Base-by-base conservation (phyloP, 35 echinoderm and acorn worm genomes). In the Chiridota heheva region DNA sequence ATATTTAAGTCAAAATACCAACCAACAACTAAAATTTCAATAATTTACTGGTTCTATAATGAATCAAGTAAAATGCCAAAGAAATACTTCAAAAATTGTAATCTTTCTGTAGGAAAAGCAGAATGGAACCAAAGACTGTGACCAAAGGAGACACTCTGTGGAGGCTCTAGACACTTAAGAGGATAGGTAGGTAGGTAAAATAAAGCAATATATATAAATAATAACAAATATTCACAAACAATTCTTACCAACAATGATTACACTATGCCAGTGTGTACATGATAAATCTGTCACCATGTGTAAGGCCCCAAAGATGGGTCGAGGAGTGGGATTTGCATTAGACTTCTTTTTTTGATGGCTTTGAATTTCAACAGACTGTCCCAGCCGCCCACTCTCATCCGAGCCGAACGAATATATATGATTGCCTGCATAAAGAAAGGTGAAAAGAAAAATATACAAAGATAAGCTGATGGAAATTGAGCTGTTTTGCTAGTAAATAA, bases 361-460 rank as follows among this genome's bases (percentile, higher is more conserved):
- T 3, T 44, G 60, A 42, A 78, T 78, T 7, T 96, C 91, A 31
- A 63, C 37, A 17, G 44, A 51, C 18, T 88, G 66, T n/a, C 93
- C 93, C 5, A 97, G 73, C 28, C 88, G 47, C 28, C 93, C 93
- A 34, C 83, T 88, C 13, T 97, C 89, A 30, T 63, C 78, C 63
- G 88, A 67, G 7, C 93, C 93, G 85, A 97, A 97, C 40, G 93
- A 97, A 68, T 77, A 97, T 49, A 97, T 97, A 51, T 78, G 78
- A 57, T 97, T 97, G 87, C 91, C 93, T 97, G 74, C 24, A 47
- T 46, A 17, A 36, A 7, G 8, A 34, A 47, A 42, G 8, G 28
- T 51, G 43, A 92, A 45, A 26, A 81, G 59, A 53, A 40, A 37
- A 60, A n/a, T 17, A 2, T 34, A 75, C 48, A 45, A 1, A 66